phyloP scores from a whole-genome alignment of 1,140 invertebrate genomes.

The Hyposmocoma kahamanoa region DNA sequence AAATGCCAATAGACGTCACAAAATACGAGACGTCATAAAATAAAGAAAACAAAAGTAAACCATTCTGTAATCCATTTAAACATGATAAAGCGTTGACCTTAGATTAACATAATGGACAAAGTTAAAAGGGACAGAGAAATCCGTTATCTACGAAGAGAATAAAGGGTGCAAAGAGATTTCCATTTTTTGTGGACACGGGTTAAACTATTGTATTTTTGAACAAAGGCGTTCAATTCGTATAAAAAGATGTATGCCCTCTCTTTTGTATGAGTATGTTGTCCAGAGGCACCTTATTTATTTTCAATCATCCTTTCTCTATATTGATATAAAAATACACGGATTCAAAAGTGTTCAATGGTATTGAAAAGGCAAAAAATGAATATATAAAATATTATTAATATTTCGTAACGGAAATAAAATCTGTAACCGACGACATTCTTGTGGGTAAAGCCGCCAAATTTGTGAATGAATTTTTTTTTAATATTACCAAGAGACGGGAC shows the following conservation, averaged over 20 bases:
- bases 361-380: too few relatives aligned
- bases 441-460: too few relatives aligned
- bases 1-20: too few relatives aligned
- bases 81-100: conserved; percentile 39
- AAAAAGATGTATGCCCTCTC: conserved; percentile 14
- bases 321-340: too few relatives aligned
- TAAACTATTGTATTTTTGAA: conserved; percentile 41
- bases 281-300: not conserved
- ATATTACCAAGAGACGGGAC: too few relatives aligned
- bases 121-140: conserved; percentile 41
- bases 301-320: not conserved
- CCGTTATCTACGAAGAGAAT: conserved; percentile 34
- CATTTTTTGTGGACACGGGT: conserved; percentile 31
- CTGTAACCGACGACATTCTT: too few relatives aligned
- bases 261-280: conserved; percentile 1
- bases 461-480: too few relatives aligned
- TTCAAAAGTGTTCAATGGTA: too few relatives aligned
- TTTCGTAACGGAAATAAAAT: too few relatives aligned
- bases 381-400: too few relatives aligned
- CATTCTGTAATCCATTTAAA: conserved; percentile 37
- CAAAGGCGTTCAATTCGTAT: conserved; percentile 27
- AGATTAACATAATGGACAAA: conserved; percentile 49
- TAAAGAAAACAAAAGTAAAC: not conserved
- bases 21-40: not conserved
- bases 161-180: conserved; percentile 41